A percentile compares a stretch with the other conserved stretches of the same genome.
These are phyloP conservation scores for Brenthis daphne DNA, from an alignment of 2,888 invertebrate species.

Conservation along the genomic window DNA sequence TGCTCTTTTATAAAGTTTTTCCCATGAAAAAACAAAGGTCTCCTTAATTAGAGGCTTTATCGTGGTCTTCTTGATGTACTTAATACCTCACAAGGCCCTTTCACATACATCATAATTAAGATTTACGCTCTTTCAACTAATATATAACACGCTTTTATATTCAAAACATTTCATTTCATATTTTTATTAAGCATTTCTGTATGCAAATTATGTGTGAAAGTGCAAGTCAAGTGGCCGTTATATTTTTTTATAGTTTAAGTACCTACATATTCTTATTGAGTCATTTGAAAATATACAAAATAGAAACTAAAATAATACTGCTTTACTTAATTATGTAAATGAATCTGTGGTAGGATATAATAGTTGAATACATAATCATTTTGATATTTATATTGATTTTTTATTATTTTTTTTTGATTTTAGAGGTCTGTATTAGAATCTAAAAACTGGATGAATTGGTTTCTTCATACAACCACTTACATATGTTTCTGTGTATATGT, in stretches of 20 bases:
- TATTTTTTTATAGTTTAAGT: not conserved
- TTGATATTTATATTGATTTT: no score
- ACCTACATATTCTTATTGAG: not conserved
- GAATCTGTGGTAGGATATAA: no score
- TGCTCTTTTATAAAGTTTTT: constrained; percentile 21
- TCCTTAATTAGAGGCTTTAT: constrained; percentile 30
- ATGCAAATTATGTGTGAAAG: constrained; percentile 3
- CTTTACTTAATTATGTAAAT: no score
- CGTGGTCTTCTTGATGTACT: constrained; percentile 18
- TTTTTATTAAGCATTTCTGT: not conserved
- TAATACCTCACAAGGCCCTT: constrained; percentile 21
- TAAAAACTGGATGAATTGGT: no score
- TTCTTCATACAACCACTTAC: no score
- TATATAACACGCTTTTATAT: constrained; percentile 2
- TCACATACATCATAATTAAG: constrained; percentile 24
- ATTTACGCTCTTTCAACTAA: constrained; percentile 20
- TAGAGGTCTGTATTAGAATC: no score
- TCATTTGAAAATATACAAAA: not conserved
- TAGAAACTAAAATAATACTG: no score
- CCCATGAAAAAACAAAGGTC: constrained; percentile 31
- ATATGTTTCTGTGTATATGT: no score
- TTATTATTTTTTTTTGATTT: no score
- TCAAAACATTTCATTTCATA: not conserved
- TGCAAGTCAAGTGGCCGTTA: not conserved
- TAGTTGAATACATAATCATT: no score